Conservation (phyloP, 1,140 invertebrate genomes). For the Daktulosphaira vitifoliae region DNA sequence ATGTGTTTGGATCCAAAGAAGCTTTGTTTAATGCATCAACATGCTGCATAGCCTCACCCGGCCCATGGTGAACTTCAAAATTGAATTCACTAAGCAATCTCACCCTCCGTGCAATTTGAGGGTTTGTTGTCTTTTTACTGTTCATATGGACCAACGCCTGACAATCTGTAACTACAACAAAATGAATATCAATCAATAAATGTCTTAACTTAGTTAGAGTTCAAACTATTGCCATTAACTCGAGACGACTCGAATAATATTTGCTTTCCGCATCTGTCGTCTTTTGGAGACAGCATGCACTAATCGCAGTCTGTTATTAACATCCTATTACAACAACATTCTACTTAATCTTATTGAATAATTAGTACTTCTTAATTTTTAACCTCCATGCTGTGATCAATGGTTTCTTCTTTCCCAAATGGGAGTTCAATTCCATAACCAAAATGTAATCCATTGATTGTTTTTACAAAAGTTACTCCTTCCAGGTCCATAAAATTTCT, state of each 20-base stretch:
- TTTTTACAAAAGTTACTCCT: too few relatives aligned
- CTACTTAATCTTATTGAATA: background rate
- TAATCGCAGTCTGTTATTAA: too few relatives aligned
- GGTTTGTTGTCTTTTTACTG: constrained; percentile 35
- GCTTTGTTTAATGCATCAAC: constrained; percentile 42
- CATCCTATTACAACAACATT: background rate
- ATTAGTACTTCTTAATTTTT: too few relatives aligned
- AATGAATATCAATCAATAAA: background rate
- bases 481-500: too few relatives aligned
- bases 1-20: background rate
- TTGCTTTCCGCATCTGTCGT: background rate
- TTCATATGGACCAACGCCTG: constrained; percentile 16
- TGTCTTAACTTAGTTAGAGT: too few relatives aligned
- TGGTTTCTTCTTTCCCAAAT: too few relatives aligned
- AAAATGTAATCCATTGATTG: too few relatives aligned
- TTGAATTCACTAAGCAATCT: constrained; percentile 39
- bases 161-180: constrained; percentile 4
- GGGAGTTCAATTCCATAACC: too few relatives aligned
- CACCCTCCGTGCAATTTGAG: constrained; percentile 41
- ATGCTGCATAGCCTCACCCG: constrained; percentile 40
- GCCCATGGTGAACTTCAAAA: constrained; percentile 38
- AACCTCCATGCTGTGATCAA: too few relatives aligned
- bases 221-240: too few relatives aligned
- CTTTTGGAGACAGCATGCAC: too few relatives aligned
- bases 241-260: too few relatives aligned